Conservation (phyloP, 2,113 vertebrate genomes). For the Nymphicus hollandicus region DNA sequence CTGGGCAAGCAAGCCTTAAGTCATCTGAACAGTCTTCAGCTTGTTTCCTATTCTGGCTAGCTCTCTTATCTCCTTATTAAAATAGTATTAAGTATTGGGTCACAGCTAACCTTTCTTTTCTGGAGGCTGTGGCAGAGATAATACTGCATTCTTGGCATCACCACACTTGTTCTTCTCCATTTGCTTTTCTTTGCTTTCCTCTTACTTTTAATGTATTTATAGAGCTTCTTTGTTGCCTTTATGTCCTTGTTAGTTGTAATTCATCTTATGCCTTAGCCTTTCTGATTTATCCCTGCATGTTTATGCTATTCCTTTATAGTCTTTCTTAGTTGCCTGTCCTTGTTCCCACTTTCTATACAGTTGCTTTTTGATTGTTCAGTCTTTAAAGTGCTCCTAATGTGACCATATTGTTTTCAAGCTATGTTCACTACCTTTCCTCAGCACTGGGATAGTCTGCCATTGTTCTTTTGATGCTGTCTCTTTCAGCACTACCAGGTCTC, state of each 20-base stretch:
- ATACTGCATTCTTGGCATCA: neutral
- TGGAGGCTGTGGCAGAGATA: neutral
- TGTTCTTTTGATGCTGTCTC: neutral
- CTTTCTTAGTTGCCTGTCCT: conserved; percentile 14
- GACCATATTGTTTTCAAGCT: conserved; percentile 24
- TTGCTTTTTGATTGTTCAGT: conserved; percentile 19
- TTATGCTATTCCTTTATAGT: neutral
- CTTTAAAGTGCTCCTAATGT: conserved; percentile 8
- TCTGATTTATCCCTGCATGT: conserved; percentile 20
- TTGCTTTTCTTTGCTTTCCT: neutral
- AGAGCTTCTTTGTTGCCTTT: conserved; percentile 24
- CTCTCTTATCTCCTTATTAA: neutral
- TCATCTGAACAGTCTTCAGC: neutral
- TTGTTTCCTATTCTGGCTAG: neutral
- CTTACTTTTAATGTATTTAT: conserved; percentile 36
- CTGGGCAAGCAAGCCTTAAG: neutral
- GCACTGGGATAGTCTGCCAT: neutral
- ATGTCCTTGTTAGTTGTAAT: conserved; percentile 33
- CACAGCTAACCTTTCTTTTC: neutral
- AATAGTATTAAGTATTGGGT: neutral
- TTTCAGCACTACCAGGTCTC: neutral
- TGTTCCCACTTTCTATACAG: neutral
- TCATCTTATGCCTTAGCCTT: conserved; percentile 6
- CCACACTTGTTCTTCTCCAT: conserved; percentile 4
- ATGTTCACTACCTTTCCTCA: neutral